Base-by-base conservation (phyloP, 2,888 invertebrate genomes). In the Sericinus montela region DNA sequence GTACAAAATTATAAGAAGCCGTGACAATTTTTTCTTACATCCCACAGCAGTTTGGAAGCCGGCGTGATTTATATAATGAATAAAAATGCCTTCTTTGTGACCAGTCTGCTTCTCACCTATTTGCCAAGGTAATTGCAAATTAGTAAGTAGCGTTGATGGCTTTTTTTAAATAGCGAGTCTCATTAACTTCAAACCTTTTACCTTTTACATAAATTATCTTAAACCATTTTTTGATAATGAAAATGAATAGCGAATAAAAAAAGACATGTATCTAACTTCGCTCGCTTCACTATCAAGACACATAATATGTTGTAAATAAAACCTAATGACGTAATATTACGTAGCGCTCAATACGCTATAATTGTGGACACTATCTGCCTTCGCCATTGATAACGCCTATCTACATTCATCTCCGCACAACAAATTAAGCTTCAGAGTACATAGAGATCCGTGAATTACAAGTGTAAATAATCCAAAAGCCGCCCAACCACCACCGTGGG, bases 391-490 rank as follows among this genome's bases (percentile, higher is more conserved):
- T 78, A 65, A 63, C 63, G 62, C 59, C 63, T 62, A 60, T 69
- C 67, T 72, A 40, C 63, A 63, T 58, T 57, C 70, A 69, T 69
- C 71, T 62, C n/a, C n/a, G 65, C 67, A 68, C 69, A 74, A 75
- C 74, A 83, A 83, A 82, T 84, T 80, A 80, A 77, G 68, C 69
- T 65, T 71, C 70, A 67, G 67, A 62, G 67, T 59, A 71, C n/a
- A n/a, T 62, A 72, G 72, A 74, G 70, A 79, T 79, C 80, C 74
- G 75, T 78, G 86, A 84, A 86, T 88, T 88, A 87, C 84, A 85
- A 86, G 87, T 88, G 88, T 88, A 87, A 88, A 87, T 88, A 88
- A 87, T 84, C 84, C 75, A 65, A 68, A 75, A 73, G 79, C 80
- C 87, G 86, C 87, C 88, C 89, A 86, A 75, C 86, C 83, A 69